Percentiles rank a stretch among this genome's conserved stretches.
phyloP scores from a whole-genome alignment of 2,113 vertebrate genomes.

The Coregonus clupeaformis region DNA sequence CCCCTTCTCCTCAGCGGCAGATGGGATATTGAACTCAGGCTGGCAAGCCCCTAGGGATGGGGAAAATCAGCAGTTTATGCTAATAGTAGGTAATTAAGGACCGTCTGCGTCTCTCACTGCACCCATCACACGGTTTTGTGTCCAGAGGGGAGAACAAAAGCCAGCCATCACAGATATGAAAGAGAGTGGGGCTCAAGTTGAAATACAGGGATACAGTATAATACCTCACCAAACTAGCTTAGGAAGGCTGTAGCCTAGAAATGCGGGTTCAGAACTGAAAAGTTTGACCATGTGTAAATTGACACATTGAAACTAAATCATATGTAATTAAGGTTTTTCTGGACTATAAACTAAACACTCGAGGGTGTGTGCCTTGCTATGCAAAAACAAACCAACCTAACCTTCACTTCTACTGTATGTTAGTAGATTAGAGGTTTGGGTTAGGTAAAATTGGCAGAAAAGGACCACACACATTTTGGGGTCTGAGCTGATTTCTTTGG shows the following conservation, averaged over 20 bases:
- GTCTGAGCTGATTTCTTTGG: background rate
- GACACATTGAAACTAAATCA: background rate
- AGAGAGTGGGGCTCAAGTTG: no score
- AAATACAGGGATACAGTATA: no score
- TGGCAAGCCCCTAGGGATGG: slow-evolving; percentile 20
- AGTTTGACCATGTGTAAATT: background rate
- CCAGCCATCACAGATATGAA: background rate
- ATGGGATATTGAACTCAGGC: slow-evolving; percentile 33
- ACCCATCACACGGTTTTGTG: background rate
- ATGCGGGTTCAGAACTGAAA: background rate
- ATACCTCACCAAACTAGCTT: no score
- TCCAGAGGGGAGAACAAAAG: no score
- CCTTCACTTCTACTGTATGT: background rate
- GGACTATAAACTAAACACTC: background rate
- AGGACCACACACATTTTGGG: background rate
- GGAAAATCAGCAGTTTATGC: slow-evolving; percentile 28
- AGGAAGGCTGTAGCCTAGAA: no score
- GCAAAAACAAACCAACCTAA: background rate
- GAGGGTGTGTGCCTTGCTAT: background rate
- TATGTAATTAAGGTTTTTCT: slow-evolving; percentile 4
- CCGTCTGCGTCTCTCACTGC: background rate
- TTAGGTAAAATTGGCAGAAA: background rate
- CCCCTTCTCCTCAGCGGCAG: slow-evolving; percentile 34
- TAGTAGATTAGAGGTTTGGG: background rate
- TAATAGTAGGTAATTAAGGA: slow-evolving; percentile 32